A percentile compares a stretch with the other conserved stretches of the same genome.
phyloP scores from a whole-genome alignment of 1,140 invertebrate species.

The Cepaea nemoralis region DNA sequence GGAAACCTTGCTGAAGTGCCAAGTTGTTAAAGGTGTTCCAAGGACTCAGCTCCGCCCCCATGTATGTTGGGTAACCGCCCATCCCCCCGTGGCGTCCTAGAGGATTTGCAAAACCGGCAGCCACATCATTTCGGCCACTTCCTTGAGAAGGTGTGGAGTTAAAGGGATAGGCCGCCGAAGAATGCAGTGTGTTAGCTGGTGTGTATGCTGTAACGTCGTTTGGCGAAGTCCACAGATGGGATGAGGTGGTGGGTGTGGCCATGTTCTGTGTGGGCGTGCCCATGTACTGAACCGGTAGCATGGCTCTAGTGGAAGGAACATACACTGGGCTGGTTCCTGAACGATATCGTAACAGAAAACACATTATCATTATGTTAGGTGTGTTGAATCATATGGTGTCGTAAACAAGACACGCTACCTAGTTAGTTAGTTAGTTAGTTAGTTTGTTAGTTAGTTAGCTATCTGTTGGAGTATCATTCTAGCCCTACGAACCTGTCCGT shows the following conservation, averaged over 20 bases:
- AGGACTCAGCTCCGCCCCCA: constrained; percentile 60
- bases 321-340: constrained; percentile 64
- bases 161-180: constrained; percentile 55
- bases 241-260: constrained; percentile 45
- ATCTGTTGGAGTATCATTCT: no score
- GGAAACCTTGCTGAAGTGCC: constrained; percentile 57
- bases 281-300: constrained; percentile 65
- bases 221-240: constrained; percentile 34
- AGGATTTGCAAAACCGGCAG: constrained; percentile 38
- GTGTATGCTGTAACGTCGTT: constrained; percentile 41
- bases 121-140: constrained; percentile 50
- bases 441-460: no score
- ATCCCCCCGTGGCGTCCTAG: constrained; percentile 53
- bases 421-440: no score
- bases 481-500: no score
- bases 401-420: no score
- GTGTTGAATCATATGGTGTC: no score
- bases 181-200: constrained; percentile 53
- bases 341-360: no score
- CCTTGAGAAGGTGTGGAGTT: constrained; percentile 50
- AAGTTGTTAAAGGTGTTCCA: constrained; percentile 64
- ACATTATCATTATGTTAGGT: no score
- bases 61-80: constrained; percentile 60
- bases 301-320: constrained; percentile 66
- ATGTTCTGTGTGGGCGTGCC: constrained; percentile 49